Evolutionary conservation across 1,140 invertebrate genomes (phyloP).

Genomic region (Drosophila erecta): DNA sequence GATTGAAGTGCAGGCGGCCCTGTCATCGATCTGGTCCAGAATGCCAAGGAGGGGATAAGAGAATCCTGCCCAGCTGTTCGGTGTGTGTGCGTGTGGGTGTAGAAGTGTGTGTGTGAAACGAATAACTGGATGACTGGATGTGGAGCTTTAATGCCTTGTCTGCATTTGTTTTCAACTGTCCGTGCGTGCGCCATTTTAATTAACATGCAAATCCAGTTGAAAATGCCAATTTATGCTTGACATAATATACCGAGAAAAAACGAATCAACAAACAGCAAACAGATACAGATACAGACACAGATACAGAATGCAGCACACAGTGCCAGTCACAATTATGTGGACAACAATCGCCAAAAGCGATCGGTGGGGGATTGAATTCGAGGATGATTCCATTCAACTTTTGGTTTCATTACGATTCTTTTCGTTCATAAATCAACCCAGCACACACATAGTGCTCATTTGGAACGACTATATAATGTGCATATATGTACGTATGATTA

Average conservation of each 20-base stretch:
- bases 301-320: constrained; percentile 23
- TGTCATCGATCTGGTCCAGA: constrained; percentile 72
- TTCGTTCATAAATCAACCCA: constrained; percentile 31
- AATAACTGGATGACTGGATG: background rate
- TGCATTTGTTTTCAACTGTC: constrained; percentile 80
- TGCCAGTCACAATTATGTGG: constrained; percentile 34
- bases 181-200: constrained; percentile 78
- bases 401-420: constrained; percentile 17
- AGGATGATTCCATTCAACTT: constrained; percentile 41
- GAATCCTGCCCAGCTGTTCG: too few species aligned
- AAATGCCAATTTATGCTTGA: constrained; percentile 82
- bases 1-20: constrained; percentile 63
- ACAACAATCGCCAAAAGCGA: constrained; percentile 33
- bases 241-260: constrained; percentile 70
- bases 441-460: background rate
- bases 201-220: constrained; percentile 83
- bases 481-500: constrained; percentile 49
- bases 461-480: background rate
- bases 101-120: too few species aligned
- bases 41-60: background rate
- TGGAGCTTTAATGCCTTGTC: constrained; percentile 69
- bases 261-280: constrained; percentile 45
- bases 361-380: constrained; percentile 8
- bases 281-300: constrained; percentile 29
- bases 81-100: too few species aligned